These are phyloP conservation scores for Trinorchestia longiramus DNA, from an alignment of 1,140 invertebrate genomes.

Conservation along the genomic window DNA sequence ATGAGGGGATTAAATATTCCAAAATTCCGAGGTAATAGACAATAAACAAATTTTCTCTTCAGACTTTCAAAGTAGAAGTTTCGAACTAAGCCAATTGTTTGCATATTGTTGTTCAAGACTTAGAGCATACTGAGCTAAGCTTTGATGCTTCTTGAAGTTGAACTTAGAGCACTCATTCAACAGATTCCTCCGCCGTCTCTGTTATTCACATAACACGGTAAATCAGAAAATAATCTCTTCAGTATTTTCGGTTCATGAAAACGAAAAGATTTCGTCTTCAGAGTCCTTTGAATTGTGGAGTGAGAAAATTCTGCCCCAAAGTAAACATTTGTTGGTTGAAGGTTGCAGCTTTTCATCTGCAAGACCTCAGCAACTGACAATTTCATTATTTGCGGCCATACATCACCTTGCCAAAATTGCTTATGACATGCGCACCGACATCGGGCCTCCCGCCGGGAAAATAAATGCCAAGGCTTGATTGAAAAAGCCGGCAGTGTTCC, in stretches of 20 bases:
- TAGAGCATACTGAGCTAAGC: neutral
- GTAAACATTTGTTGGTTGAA: conserved; percentile 9
- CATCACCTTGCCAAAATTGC: conserved; percentile 42
- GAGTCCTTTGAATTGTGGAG: neutral
- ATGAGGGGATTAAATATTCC: no score
- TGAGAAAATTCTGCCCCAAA: neutral
- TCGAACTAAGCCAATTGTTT: neutral
- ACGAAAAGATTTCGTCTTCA: neutral
- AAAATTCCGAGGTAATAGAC: no score
- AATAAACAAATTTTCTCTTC: no score
- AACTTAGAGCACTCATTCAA: neutral
- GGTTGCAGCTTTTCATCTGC: conserved; percentile 36
- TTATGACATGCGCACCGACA: conserved; percentile 48
- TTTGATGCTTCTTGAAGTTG: neutral
- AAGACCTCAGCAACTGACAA: conserved; percentile 43
- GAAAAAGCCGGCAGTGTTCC: conserved; percentile 21
- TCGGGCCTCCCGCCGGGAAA: conserved; percentile 42
- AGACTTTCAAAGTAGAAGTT: neutral
- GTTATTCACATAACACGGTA: neutral
- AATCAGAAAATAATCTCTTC: neutral
- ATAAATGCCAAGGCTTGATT: conserved; percentile 47
- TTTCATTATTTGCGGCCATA: conserved; percentile 52
- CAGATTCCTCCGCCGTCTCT: neutral
- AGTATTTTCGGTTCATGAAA: neutral
- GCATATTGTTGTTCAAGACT: neutral